These are phyloP conservation scores for Rhadina sibilatrix DNA, from an alignment of 2,113 vertebrate genomes.

Conservation along the genomic window DNA sequence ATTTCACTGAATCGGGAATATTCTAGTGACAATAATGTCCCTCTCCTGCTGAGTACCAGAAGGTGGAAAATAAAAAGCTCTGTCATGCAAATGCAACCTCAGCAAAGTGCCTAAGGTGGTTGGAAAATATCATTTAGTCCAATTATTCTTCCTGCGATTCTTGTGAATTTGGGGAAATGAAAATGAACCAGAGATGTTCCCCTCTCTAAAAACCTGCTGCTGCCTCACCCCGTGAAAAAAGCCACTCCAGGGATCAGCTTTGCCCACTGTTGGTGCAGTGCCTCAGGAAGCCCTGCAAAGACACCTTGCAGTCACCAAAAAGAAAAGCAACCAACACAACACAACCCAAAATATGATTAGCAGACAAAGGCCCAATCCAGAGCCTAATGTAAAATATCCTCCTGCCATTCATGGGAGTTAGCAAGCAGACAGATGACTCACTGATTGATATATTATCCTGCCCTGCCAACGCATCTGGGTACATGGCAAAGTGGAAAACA, in stretches of 20 bases:
- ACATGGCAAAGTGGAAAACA: constrained; percentile 19
- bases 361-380: background rate
- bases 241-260: background rate
- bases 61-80: constrained; percentile 52
- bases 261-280: background rate
- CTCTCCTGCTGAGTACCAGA: constrained; percentile 55
- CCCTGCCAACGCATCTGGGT: constrained; percentile 57
- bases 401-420: background rate
- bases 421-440: constrained; percentile 44
- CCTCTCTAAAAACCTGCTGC: background rate
- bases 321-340: background rate
- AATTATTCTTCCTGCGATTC: background rate
- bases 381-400: background rate
- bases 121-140: constrained; percentile 28
- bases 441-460: constrained; percentile 62
- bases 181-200: background rate
- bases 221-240: background rate
- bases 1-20: constrained; percentile 54
- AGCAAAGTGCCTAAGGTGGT: constrained; percentile 17
- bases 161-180: background rate
- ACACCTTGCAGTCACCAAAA: background rate
- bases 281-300: background rate
- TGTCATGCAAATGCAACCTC: constrained; percentile 53
- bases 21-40: constrained; percentile 57
- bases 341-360: background rate